Percentiles rank a stretch among this genome's conserved stretches.
Evolutionary conservation across 2,797 vertebrate species (phyloP).

Genomic region (Ctenopoma multispine): DNA sequence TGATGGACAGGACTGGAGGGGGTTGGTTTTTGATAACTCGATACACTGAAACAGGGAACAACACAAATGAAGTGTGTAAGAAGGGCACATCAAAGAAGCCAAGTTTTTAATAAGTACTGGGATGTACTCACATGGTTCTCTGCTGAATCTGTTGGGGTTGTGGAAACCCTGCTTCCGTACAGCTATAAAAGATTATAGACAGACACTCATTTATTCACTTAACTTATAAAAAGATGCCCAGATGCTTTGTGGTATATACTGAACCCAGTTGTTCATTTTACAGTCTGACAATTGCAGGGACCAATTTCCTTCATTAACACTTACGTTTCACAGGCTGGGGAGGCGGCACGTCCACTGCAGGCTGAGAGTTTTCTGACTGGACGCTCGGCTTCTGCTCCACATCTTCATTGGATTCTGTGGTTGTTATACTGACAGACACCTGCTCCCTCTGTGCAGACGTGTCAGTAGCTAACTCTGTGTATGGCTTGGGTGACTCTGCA

Average conservation of each 20-base stretch:
- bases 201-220: not conserved
- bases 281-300: not conserved
- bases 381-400: conserved; percentile 61
- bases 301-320: conserved; percentile 32
- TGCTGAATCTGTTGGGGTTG: conserved; percentile 88
- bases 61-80: not conserved
- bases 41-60: conserved; percentile 75
- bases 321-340: conserved; percentile 77
- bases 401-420: conserved; percentile 59
- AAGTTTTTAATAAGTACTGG: not conserved
- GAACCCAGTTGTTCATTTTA: conserved; percentile 4
- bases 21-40: conserved; percentile 91
- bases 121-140: conserved; percentile 86
- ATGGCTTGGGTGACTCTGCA: conserved; percentile 70
- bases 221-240: not conserved
- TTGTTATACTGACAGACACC: conserved; percentile 63
- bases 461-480: conserved; percentile 61
- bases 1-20: conserved; percentile 88
- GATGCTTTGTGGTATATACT: not conserved
- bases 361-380: conserved; percentile 69
- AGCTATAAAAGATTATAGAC: conserved; percentile 64
- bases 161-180: conserved; percentile 86
- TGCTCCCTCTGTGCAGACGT: conserved; percentile 49
- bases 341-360: conserved; percentile 56
- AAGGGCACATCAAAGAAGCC: not conserved